Conservation (phyloP, 2,113 vertebrate genomes). For the Desmodus rotundus region DNA sequence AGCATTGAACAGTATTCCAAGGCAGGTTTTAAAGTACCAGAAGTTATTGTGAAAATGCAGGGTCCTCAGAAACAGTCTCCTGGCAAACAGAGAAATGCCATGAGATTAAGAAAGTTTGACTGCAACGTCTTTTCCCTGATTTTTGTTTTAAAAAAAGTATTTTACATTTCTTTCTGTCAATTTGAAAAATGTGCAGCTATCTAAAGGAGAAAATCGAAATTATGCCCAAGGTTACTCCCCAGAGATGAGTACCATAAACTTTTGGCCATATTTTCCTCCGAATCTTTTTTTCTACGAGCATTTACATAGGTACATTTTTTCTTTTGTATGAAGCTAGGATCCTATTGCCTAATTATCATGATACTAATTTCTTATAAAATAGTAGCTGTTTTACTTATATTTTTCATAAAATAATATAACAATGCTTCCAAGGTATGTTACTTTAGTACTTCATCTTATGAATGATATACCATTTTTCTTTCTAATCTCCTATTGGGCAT, state of each 20-base stretch:
- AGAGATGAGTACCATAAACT: background rate
- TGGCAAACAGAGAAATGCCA: background rate
- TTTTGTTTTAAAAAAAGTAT: background rate
- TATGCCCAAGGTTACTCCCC: background rate
- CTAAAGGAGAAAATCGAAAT: conserved; percentile 2
- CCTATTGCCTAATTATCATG: background rate
- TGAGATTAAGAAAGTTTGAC: background rate
- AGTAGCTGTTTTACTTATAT: background rate
- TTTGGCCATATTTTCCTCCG: background rate
- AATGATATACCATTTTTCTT: background rate
- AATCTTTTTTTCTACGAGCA: background rate
- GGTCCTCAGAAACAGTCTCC: background rate
- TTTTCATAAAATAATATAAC: conserved; percentile 25
- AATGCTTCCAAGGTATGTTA: background rate
- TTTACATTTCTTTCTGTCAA: background rate
- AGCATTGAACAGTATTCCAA: background rate
- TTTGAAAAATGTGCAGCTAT: background rate
- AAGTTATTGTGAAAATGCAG: background rate
- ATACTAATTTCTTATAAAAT: background rate
- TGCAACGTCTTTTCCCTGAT: background rate
- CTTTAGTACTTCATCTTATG: background rate
- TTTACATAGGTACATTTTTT: background rate
- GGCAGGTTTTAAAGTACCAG: background rate
- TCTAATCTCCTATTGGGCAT: background rate
- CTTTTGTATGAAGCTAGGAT: background rate